Conservation (phyloP, 2,113 vertebrate genomes). For the Orientallactaga bullata region DNA sequence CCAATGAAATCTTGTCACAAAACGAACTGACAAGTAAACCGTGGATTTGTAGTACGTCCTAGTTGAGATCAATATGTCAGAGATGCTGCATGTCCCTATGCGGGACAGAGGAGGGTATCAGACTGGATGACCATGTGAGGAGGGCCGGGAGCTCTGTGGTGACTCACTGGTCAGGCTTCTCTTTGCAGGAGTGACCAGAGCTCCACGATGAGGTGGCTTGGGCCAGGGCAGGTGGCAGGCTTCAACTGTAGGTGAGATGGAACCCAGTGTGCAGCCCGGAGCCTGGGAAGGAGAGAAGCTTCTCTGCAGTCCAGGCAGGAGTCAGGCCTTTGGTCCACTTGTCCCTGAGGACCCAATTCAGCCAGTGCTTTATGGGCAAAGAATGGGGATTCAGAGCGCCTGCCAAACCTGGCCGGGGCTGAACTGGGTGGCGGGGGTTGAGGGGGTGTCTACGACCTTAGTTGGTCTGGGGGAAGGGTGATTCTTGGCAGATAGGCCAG, state of each 20-base stretch:
- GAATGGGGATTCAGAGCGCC: not conserved
- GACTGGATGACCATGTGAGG: not conserved
- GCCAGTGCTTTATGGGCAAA: not conserved
- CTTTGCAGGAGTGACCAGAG: too few species aligned
- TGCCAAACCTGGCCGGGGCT: not conserved
- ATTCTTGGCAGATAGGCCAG: not conserved
- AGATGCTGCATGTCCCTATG: not conserved
- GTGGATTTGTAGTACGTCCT: not conserved
- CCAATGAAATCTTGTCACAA: not conserved
- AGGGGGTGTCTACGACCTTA: not conserved
- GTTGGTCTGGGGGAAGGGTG: not conserved
- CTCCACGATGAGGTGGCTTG: too few species aligned
- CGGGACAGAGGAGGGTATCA: too few species aligned
- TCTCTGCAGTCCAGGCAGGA: not conserved
- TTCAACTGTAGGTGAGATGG: accelerated
- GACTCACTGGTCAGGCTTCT: not conserved
- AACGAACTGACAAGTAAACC: not conserved
- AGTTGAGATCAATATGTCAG: not conserved
- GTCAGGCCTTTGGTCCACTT: not conserved
- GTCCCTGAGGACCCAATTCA: not conserved
- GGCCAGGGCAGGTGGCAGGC: not conserved
- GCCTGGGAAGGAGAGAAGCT: not conserved
- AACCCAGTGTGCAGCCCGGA: not conserved
- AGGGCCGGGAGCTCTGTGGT: not conserved
- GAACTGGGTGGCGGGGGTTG: too few species aligned